These are phyloP conservation scores for Butorides virescens DNA, from an alignment of 2,113 vertebrate genomes.

Conservation along the genomic window DNA sequence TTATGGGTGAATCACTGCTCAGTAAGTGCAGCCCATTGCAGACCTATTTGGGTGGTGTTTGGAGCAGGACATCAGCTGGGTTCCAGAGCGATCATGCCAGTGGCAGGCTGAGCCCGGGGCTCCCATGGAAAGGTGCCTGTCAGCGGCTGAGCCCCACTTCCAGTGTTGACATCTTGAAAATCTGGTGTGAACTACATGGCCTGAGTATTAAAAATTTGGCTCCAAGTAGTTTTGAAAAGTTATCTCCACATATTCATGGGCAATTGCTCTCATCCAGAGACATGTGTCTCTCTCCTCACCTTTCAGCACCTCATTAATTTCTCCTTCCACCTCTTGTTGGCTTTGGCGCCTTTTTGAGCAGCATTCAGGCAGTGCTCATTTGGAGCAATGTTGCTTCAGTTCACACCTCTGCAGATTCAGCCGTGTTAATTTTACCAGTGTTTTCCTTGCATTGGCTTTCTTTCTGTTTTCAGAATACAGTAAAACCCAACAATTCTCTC, in stretches of 20 bases:
- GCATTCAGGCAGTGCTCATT: not conserved
- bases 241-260: not conserved
- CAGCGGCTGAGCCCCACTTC: not conserved
- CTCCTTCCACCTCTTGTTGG: not conserved
- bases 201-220: not conserved
- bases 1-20: not conserved
- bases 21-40: not conserved
- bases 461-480: not conserved
- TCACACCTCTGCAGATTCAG: not conserved
- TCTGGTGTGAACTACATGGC: not conserved
- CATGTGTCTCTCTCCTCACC: not conserved
- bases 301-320: not conserved
- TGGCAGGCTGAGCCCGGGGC: not conserved
- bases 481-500: not conserved
- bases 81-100: accelerated
- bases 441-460: not conserved
- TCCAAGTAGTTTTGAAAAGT: not conserved
- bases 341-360: not conserved
- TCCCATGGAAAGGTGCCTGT: not conserved
- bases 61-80: not conserved
- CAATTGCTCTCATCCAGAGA: not conserved
- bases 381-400: not conserved
- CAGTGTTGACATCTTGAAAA: not conserved
- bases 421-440: not conserved
- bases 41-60: not conserved